These are phyloP conservation scores for Chiloscyllium punctatum DNA, from an alignment of 2,797 vertebrate genomes.

Conservation along the genomic window DNA sequence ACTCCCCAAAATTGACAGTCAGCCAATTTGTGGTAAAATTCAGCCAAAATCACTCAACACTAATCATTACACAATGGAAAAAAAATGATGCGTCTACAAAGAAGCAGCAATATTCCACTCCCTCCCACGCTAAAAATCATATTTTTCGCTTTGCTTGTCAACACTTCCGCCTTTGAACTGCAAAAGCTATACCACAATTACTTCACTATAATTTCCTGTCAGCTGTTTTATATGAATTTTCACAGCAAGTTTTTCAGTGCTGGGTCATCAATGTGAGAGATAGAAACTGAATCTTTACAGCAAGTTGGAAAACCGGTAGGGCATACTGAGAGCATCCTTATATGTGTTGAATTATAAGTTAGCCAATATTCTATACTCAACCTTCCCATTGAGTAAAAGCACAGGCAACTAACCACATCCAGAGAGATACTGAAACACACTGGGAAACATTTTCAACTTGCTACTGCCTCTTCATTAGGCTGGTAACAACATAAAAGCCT, in stretches of 20 bases:
- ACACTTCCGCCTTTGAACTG: not conserved
- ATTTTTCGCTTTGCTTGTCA: not conserved
- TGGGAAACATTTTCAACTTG: not conserved
- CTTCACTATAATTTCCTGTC: slow-evolving; percentile 17
- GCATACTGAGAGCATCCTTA: not conserved
- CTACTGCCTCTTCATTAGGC: not conserved
- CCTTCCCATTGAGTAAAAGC: not conserved
- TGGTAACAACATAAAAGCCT: not conserved
- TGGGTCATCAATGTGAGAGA: not conserved
- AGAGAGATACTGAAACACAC: not conserved
- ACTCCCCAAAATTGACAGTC: too few species aligned
- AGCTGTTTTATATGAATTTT: not conserved
- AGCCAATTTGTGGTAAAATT: too few species aligned
- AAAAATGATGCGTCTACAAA: not conserved
- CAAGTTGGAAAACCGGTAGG: not conserved
- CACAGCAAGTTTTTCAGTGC: not conserved
- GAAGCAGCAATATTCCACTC: not conserved
- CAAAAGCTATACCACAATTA: not conserved
- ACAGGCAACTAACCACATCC: not conserved
- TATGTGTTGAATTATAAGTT: not conserved
- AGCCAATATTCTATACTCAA: not conserved
- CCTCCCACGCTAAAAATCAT: not conserved
- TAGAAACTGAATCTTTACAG: not conserved
- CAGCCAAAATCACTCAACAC: not conserved
- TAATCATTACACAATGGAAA: not conserved